These are phyloP conservation scores for Leucophenga maculata DNA, from an alignment of 2,888 invertebrate genomes.

Conservation along the genomic window DNA sequence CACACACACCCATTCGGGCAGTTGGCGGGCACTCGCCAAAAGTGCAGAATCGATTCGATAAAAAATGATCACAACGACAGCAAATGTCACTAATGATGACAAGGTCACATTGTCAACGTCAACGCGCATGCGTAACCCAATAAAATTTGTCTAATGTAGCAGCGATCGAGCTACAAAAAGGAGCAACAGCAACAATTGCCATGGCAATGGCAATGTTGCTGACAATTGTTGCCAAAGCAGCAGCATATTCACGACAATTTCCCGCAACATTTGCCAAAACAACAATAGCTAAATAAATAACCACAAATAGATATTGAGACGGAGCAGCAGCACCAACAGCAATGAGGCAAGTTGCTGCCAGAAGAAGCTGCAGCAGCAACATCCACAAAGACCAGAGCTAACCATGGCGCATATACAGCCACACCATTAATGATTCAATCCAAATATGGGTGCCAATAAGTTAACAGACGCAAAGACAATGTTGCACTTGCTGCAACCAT, in stretches of 20 bases:
- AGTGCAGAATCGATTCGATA: background rate
- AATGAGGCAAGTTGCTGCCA: background rate
- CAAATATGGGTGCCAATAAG: conserved; percentile 65
- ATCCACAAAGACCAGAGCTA: conserved; percentile 30
- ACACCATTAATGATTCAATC: conserved; percentile 61
- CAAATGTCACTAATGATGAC: conserved; percentile 41
- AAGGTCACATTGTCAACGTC: conserved; percentile 64
- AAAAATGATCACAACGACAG: conserved; percentile 1
- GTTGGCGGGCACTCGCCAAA: background rate
- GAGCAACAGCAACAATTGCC: conserved; percentile 48
- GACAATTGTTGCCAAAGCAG: background rate
- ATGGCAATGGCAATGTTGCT: conserved; percentile 5
- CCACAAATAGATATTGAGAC: conserved; percentile 4
- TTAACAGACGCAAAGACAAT: conserved; percentile 59
- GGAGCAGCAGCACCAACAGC: conserved; percentile 9
- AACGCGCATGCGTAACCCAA: conserved; percentile 61
- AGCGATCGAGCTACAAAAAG: conserved; percentile 26
- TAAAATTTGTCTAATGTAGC: conserved; percentile 56
- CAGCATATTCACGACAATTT: background rate
- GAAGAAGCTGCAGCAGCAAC: background rate
- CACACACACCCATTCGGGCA: too few species aligned
- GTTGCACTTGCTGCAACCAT: conserved; percentile 62
- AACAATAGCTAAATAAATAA: conserved; percentile 24
- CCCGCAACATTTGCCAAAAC: conserved; percentile 15
- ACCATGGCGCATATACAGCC: conserved; percentile 41